Base-by-base conservation (phyloP, 2,113 vertebrate genomes). In the Zosterops japonicus region DNA sequence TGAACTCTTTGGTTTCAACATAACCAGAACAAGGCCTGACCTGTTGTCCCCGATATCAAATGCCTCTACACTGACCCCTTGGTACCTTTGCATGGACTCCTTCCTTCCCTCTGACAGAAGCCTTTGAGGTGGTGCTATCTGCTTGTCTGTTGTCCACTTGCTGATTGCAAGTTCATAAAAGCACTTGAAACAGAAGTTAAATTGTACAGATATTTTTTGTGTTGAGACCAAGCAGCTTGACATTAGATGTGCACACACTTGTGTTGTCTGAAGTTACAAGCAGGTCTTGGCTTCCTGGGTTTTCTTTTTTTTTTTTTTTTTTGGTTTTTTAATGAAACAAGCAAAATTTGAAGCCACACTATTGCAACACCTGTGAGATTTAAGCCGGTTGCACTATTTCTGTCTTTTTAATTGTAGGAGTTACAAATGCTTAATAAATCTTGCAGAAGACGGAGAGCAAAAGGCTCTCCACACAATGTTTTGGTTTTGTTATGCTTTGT, bases 1-100 rank as follows among this genome's bases (percentile, higher is more conserved):
- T 1, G 39, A 17, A 10, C n/a, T 69, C 17, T 52, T 60, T 3
- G 1, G 57, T 68, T 8, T 36, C 28, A 36, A 0, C 2, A 1
- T 17, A 24, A 50, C 31, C 69, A 39, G 69, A 28, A 9, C 41
- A 47, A 25, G 50, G 59, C 24, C 41, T 56, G 59, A 24, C 9
- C 23, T n/a, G n/a, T n/a, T n/a, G n/a, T n/a, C n/a, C n/a, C n/a
- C n/a, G n/a, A n/a, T n/a, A n/a, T n/a, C n/a, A n/a, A n/a, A n/a
- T n/a, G n/a, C n/a, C n/a, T n/a, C n/a, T n/a, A n/a, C n/a, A n/a
- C 41, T 56, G 59, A 24, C 9, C 23, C 57, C 15, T 33, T 18
- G 49, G 49, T 33, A 6, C 27, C 39, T 63, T 44, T 46, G 59
- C 59, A 11, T 42, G 47, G 56, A 44, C 49, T 79, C 53, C 79